phyloP scores from a whole-genome alignment of 2,888 invertebrate genomes.

The Leptogaster cylindrica region DNA sequence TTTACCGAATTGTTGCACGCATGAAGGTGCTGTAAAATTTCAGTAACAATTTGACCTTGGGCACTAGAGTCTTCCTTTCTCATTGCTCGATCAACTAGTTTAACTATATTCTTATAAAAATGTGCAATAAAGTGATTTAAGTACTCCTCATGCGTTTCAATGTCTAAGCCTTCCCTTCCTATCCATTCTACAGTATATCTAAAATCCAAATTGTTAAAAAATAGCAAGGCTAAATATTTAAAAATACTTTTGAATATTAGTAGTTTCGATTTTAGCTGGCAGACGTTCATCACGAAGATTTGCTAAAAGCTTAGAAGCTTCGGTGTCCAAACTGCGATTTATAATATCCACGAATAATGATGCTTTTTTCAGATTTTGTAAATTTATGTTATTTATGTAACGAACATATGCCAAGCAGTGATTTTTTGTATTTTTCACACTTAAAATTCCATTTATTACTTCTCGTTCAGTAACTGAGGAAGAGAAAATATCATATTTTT shows the following conservation, averaged over 20 bases:
- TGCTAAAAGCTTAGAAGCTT: conserved; percentile 86
- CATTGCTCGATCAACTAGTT: conserved; percentile 92
- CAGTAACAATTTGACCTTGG: conserved; percentile 91
- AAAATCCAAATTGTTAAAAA: conserved; percentile 41
- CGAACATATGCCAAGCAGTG: conserved; percentile 94
- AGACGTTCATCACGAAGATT: conserved; percentile 89
- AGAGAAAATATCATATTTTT: neutral
- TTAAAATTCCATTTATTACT: conserved; percentile 93
- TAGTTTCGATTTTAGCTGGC: conserved; percentile 85
- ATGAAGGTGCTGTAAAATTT: conserved; percentile 93
- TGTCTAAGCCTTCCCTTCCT: conserved; percentile 90
- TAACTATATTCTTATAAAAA: conserved; percentile 91
- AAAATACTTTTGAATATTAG: conserved; percentile 83
- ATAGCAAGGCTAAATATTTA: neutral
- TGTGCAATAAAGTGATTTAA: conserved; percentile 92
- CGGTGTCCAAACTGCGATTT: conserved; percentile 89
- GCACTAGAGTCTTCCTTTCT: conserved; percentile 93
- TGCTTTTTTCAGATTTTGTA: conserved; percentile 92
- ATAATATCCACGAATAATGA: conserved; percentile 94
- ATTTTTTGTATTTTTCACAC: conserved; percentile 92
- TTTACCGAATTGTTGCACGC: conserved; percentile 93
- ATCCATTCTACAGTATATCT: conserved; percentile 97
- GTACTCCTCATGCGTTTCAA: conserved; percentile 92
- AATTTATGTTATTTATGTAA: conserved; percentile 96
- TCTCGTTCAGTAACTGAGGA: conserved; percentile 92